phyloP scores from a whole-genome alignment of 2,113 vertebrate genomes.

The Festucalex cinctus region DNA sequence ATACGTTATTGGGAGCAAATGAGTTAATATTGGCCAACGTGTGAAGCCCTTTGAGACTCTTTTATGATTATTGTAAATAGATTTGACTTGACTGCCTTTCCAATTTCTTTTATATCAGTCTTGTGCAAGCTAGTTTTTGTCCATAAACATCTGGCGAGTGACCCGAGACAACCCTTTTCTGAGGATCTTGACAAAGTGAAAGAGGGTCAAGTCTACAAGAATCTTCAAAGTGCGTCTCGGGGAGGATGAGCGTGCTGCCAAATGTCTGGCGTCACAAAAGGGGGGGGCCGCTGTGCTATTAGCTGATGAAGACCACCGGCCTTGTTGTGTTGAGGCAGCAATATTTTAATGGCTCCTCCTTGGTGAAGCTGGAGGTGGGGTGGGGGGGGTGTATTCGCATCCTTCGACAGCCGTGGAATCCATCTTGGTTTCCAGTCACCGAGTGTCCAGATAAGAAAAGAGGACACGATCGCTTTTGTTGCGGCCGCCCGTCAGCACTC shows the following conservation, averaged over 20 bases:
- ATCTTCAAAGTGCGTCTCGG: not conserved
- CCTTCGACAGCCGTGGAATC: not conserved
- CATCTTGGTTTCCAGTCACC: not conserved
- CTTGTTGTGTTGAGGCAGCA: not conserved
- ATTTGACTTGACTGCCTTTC: too few relatives aligned
- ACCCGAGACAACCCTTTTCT: not conserved
- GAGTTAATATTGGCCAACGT: too few relatives aligned
- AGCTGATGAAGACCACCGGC: constrained; percentile 1
- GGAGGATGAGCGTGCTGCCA: not conserved
- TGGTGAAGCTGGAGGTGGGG: not conserved
- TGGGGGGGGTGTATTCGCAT: not conserved
- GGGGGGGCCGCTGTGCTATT: not conserved
- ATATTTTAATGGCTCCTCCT: not conserved
- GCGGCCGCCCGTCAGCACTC: not conserved
- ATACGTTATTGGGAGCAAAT: too few relatives aligned
- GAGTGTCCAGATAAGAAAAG: constrained; percentile 2
- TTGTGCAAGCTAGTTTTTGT: not conserved
- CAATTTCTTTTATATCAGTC: not conserved
- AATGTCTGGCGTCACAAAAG: not conserved
- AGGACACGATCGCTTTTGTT: not conserved
- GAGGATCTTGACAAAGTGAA: not conserved
- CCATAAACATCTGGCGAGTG: not conserved
- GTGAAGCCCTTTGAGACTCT: too few relatives aligned
- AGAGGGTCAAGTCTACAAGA: not conserved
- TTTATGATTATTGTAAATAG: too few relatives aligned